Evolutionary conservation across 1,140 invertebrate genomes (phyloP).

Genomic region (Zaprionus inermis): DNA sequence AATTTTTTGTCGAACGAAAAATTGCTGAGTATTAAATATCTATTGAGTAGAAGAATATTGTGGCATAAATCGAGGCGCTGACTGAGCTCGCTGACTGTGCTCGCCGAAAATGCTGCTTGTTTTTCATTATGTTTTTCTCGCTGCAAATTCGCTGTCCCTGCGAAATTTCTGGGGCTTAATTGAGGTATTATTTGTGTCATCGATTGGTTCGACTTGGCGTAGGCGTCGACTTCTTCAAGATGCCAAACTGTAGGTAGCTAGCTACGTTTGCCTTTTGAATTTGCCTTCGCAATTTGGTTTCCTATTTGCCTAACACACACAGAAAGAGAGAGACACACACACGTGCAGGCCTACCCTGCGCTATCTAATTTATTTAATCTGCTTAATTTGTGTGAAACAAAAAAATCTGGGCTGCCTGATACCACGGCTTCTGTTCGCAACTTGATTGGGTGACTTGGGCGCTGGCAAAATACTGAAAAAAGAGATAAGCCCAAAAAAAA

Average conservation of each 20-base stretch:
- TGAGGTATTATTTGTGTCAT: constrained; percentile 80
- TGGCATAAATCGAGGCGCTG: constrained; percentile 40
- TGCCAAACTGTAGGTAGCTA: not conserved
- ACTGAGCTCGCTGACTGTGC: too few relatives aligned
- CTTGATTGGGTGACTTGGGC: not conserved
- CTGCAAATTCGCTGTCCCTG: constrained; percentile 19
- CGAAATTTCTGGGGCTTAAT: constrained; percentile 58
- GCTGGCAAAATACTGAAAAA: constrained; percentile 24
- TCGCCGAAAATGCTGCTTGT: constrained; percentile 60
- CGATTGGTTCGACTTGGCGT: constrained; percentile 47
- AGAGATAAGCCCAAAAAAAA: constrained; percentile 45
- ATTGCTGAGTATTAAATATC: constrained; percentile 78
- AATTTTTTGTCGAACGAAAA: constrained; percentile 24
- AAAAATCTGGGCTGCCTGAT: constrained; percentile 15
- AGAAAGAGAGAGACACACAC: constrained; percentile 38
- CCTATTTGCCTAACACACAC: constrained; percentile 4
- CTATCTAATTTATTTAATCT: constrained; percentile 73
- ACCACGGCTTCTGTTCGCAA: constrained; percentile 19
- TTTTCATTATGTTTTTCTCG: constrained; percentile 63
- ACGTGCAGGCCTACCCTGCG: constrained; percentile 15
- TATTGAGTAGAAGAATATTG: constrained; percentile 68
- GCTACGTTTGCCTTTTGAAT: constrained; percentile 4
- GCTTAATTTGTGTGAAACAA: constrained; percentile 71
- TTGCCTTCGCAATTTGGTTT: constrained; percentile 17
- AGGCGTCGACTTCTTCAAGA: not conserved